Evolutionary conservation across 2,113 vertebrate genomes (phyloP).

Genomic region (Raja brachyura): DNA sequence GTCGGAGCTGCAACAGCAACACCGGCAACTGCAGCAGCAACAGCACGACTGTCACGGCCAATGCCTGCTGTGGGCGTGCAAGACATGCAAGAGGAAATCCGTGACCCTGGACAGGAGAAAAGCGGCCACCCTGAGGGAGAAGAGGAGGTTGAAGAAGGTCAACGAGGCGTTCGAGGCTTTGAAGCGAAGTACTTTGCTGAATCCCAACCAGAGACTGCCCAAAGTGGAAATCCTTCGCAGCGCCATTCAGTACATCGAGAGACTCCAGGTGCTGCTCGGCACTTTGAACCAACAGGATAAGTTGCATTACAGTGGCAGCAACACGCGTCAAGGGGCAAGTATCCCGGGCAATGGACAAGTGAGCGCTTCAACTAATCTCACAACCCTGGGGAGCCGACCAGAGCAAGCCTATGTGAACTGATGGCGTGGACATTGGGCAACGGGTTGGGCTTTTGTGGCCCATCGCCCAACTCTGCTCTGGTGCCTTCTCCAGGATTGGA

Average conservation of each 20-base stretch:
- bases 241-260: constrained; percentile 96
- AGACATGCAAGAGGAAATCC: constrained; percentile 87
- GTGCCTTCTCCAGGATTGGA: neutral
- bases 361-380: neutral
- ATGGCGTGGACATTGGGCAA: neutral
- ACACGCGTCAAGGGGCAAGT: constrained; percentile 71
- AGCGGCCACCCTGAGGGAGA: constrained; percentile 87
- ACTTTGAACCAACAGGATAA: constrained; percentile 93
- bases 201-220: constrained; percentile 95
- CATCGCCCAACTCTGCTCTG: neutral
- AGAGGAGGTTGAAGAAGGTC: constrained; percentile 90
- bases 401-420: neutral
- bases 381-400: neutral
- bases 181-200: constrained; percentile 91
- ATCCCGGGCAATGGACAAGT: neutral
- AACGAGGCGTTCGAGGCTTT: constrained; percentile 96
- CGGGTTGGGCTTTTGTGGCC: neutral
- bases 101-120: constrained; percentile 86
- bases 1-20: constrained; percentile 55
- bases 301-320: constrained; percentile 58
- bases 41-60: constrained; percentile 79
- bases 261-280: constrained; percentile 86
- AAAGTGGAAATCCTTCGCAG: constrained; percentile 97
- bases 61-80: constrained; percentile 94
- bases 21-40: neutral